These are phyloP conservation scores for Macropodus opercularis DNA, from an alignment of 2,797 vertebrate species.

Conservation along the genomic window DNA sequence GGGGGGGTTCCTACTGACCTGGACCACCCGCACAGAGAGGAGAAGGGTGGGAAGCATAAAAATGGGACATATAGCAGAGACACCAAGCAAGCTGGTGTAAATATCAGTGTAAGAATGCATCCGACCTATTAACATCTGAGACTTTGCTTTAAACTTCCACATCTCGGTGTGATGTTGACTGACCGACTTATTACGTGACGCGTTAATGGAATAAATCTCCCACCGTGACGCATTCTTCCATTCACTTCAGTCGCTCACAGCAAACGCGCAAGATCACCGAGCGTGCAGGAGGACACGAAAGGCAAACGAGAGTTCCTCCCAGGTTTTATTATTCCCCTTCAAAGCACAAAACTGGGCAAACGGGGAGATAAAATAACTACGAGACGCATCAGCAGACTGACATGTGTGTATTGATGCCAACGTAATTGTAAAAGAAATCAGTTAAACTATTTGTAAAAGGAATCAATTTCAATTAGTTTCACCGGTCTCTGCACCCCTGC, in stretches of 20 bases:
- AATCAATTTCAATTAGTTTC: conserved; percentile 57
- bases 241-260: conserved; percentile 6
- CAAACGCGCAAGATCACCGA: background rate
- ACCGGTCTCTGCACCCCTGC: conserved; percentile 42
- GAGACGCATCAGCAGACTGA: conserved; percentile 10
- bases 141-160: conserved; percentile 21
- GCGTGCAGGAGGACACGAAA: background rate
- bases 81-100: conserved; percentile 8
- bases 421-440: conserved; percentile 41
- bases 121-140: conserved; percentile 17
- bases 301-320: conserved; percentile 30
- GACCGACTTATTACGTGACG: conserved; percentile 7
- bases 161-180: conserved; percentile 20
- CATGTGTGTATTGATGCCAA: conserved; percentile 34
- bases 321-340: conserved; percentile 36
- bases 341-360: conserved; percentile 12
- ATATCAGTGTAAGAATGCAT: background rate
- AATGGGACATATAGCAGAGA: conserved; percentile 11
- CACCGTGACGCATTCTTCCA: background rate
- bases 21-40: conserved; percentile 39
- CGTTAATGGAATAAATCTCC: conserved; percentile 17
- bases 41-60: background rate
- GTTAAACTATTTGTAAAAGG: conserved; percentile 22
- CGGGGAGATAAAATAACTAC: conserved; percentile 6
- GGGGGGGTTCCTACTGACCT: conserved; percentile 23